Conservation (phyloP, 1,140 invertebrate species). For the Drosophila lacteicornis region DNA sequence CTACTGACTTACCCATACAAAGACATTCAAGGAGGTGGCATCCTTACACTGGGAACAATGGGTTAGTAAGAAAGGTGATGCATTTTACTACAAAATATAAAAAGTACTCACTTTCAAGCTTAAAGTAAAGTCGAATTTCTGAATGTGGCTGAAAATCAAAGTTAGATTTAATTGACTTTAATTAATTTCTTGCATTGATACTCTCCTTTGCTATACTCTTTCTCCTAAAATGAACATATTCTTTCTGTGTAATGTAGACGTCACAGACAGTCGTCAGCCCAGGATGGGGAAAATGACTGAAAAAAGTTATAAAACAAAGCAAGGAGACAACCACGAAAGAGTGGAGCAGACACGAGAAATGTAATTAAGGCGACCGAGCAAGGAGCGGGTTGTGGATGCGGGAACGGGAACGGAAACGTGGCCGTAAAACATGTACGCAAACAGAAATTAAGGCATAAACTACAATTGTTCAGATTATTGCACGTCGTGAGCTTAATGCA, state of each 20-base stretch:
- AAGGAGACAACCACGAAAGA: conserved; percentile 38
- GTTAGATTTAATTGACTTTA: background rate
- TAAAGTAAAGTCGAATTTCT: background rate
- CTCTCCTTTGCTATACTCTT: background rate
- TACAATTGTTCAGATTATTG: conserved; percentile 68
- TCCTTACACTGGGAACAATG: conserved; percentile 4
- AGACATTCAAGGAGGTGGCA: conserved; percentile 16
- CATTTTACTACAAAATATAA: background rate
- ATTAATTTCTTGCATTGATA: too few species aligned
- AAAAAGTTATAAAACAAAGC: conserved; percentile 39
- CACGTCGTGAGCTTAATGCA: conserved; percentile 66
- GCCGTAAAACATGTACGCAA: conserved; percentile 51
- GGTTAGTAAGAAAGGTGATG: too few species aligned
- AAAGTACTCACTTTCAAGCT: background rate
- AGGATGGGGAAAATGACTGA: conserved; percentile 14
- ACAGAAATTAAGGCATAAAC: conserved; percentile 70
- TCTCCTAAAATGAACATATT: conserved; percentile 1
- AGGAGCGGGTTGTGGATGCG: background rate
- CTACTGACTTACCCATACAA: conserved; percentile 19
- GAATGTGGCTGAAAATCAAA: background rate
- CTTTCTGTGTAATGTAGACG: conserved; percentile 30
- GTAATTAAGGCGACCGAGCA: conserved; percentile 70
- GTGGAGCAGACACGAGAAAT: conserved; percentile 52
- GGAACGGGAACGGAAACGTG: conserved; percentile 1
- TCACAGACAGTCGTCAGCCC: conserved; percentile 15